Base-by-base conservation (phyloP, 1,140 invertebrate genomes). In the Caenorhabditis remanei region DNA sequence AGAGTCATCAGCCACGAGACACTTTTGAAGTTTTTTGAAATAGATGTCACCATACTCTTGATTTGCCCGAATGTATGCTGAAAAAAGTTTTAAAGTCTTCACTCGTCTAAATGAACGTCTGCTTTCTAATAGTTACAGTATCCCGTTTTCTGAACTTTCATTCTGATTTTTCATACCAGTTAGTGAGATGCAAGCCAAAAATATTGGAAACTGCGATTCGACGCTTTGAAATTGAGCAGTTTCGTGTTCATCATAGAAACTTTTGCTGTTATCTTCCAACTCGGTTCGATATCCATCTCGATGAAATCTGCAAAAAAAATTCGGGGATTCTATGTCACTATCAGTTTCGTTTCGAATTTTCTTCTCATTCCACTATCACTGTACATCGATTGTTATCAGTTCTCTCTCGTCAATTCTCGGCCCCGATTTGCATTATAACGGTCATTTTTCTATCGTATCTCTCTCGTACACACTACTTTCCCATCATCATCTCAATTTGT, bases 201-300 rank as follows among this genome's bases (percentile, higher is more conserved):
- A 99, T 16, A 99, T 92, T 0, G 98, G 98, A 97, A 98, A 99
- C 94, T 99, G 97, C 92, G 96, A 97, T 94, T 99, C 98, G 61
- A 99, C 95, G 32, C 96, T 96, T 92, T 99, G 97, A 94, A 98
- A 99, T 91, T 97, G 95, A 95, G 98, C 92, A 46, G 93, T 93
- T 79, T 92, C 92, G 55, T 92, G 89, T 65, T 90, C 90, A 21
- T 89, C 83, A 61, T 92, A 93, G 83, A 89, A 90, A 55, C 40
- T 46, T 46, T 87, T 82, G 13, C 90, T 90, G 24, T 87, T 88
- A 61, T 98, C 95, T 94, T 99, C 98, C 14, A 97, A 89, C 19
- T 95, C 95, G 87, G 96, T 96, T 90, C 96, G 96, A 93, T 95
- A 98, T 3, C 98, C 98, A 94, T 99, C 98, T 55, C 98, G 94